Conservation (phyloP, 2,113 vertebrate genomes). For the Pedetes capensis region DNA sequence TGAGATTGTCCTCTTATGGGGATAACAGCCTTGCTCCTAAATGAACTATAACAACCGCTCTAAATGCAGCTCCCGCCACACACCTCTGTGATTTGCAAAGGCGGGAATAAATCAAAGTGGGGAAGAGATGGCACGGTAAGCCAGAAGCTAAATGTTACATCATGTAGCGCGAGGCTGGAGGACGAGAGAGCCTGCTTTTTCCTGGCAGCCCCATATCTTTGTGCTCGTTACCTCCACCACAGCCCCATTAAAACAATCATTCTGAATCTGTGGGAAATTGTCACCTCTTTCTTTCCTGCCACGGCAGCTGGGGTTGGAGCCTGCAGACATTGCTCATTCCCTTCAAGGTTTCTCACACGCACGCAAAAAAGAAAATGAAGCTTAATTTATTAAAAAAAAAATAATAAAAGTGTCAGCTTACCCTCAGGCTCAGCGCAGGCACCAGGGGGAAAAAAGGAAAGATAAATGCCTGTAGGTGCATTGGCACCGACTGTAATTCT, state of each 20-base stretch:
- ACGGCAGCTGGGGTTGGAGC: conserved; percentile 80
- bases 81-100: conserved; percentile 84
- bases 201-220: conserved; percentile 79
- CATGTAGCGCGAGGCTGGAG: conserved; percentile 78
- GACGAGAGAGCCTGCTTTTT: conserved; percentile 76
- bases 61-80: conserved; percentile 80
- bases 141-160: conserved; percentile 87
- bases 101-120: conserved; percentile 84
- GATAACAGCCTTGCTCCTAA: conserved; percentile 79
- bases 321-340: conserved; percentile 80
- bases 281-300: conserved; percentile 82
- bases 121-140: conserved; percentile 81
- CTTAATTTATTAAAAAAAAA: conserved; percentile 81
- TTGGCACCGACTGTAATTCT: conserved; percentile 78
- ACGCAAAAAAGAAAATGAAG: conserved; percentile 66
- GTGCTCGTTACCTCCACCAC: conserved; percentile 77
- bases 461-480: conserved; percentile 83
- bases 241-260: conserved; percentile 82
- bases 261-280: conserved; percentile 80
- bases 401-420: conserved; percentile 83
- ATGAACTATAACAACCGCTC: conserved; percentile 79
- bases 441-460: conserved; percentile 76
- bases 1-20: conserved; percentile 78
- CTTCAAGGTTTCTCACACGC: conserved; percentile 81
- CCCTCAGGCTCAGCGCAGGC: conserved; percentile 80